phyloP scores from a whole-genome alignment of 2,797 vertebrate species.

The Enteromius paludinosus region DNA sequence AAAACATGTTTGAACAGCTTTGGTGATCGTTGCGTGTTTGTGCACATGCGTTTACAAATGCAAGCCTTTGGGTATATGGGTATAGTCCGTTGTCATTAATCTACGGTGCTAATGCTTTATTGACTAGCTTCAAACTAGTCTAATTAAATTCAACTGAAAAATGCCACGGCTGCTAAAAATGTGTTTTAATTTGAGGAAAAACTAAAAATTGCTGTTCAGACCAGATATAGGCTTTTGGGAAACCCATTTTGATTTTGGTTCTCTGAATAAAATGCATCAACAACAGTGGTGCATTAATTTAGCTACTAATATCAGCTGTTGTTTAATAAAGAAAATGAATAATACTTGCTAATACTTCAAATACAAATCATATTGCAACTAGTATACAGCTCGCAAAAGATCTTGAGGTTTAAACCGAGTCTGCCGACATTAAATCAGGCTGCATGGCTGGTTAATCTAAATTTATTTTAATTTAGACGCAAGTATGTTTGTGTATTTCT shows the following conservation, averaged over 20 bases:
- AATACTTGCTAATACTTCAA: not conserved
- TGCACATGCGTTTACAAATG: constrained; percentile 18
- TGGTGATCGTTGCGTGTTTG: constrained; percentile 9
- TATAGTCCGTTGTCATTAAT: not conserved
- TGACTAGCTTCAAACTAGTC: constrained; percentile 15
- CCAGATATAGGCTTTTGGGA: not conserved
- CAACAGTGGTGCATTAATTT: not conserved
- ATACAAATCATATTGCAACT: not conserved
- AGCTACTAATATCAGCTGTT: not conserved
- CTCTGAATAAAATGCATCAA: not conserved
- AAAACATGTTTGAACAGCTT: constrained; percentile 18
- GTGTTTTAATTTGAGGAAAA: constrained; percentile 2
- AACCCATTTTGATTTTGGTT: constrained; percentile 11
- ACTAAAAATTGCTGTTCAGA: not conserved
- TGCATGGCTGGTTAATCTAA: not conserved
- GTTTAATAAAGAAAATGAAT: not conserved
- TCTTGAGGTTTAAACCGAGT: not conserved
- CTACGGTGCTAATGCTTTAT: constrained; percentile 7
- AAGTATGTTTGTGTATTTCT: constrained; percentile 23
- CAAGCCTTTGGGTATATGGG: not conserved
- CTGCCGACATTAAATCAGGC: constrained; percentile 11
- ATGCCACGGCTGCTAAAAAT: constrained; percentile 8
- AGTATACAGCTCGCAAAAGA: not conserved
- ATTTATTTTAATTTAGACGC: constrained; percentile 21
- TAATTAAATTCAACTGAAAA: constrained; percentile 1